A percentile compares a stretch with the other conserved stretches of the same genome.
Conservation (phyloP, 1,140 invertebrate species). For the Nixonia krombeini region DNA sequence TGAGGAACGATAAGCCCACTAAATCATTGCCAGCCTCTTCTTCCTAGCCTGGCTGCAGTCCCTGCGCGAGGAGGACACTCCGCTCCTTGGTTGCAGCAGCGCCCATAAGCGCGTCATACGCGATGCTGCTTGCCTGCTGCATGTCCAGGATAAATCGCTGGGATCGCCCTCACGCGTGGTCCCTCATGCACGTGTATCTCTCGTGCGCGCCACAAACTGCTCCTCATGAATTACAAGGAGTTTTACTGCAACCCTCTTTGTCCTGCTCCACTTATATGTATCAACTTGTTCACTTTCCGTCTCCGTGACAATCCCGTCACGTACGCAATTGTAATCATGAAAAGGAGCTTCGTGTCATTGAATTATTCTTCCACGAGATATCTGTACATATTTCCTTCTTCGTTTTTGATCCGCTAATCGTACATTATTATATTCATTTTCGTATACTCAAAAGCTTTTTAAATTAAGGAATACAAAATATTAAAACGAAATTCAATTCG, state of each 20-base stretch:
- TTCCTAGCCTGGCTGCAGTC: slow-evolving; percentile 22
- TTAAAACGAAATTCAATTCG: too few relatives aligned
- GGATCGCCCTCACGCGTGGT: slow-evolving; percentile 36
- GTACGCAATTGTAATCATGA: background rate
- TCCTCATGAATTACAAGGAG: slow-evolving; percentile 40
- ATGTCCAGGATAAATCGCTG: slow-evolving; percentile 37
- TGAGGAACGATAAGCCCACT: slow-evolving; percentile 44
- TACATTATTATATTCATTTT: too few relatives aligned
- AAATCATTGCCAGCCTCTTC: slow-evolving; percentile 42
- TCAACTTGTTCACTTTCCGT: background rate
- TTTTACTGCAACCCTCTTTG: slow-evolving; percentile 12
- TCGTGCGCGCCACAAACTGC: slow-evolving; percentile 29
- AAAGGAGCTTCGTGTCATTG: background rate
- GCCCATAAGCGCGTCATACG: slow-evolving; percentile 31
- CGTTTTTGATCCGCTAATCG: too few relatives aligned
- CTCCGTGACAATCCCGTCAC: background rate
- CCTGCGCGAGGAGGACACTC: slow-evolving; percentile 20
- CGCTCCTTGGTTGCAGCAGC: slow-evolving; percentile 31
- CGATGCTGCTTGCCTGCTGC: too few relatives aligned
- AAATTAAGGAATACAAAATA: too few relatives aligned
- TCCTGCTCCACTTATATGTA: slow-evolving; percentile 10
- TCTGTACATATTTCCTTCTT: background rate
- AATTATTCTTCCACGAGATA: background rate
- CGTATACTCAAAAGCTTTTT: too few relatives aligned
- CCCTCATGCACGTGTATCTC: slow-evolving; percentile 26